phyloP scores from a whole-genome alignment of 1,140 invertebrate genomes.

The Cardiocondyla obscurior region DNA sequence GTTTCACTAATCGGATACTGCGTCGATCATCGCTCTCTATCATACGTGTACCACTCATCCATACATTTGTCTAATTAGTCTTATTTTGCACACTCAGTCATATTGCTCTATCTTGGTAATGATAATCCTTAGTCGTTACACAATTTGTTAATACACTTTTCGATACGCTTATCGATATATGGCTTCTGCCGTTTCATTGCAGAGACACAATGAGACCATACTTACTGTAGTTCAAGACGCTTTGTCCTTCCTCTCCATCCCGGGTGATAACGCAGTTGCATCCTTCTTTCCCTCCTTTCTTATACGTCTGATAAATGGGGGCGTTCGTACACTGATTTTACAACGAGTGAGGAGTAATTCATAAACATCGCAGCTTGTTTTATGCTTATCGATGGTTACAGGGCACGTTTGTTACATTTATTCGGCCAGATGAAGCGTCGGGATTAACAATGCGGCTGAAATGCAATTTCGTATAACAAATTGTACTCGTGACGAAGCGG shows the following conservation, averaged over 20 bases:
- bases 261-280: background rate
- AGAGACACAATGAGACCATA: constrained; percentile 25
- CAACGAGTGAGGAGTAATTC: constrained; percentile 36
- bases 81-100: constrained; percentile 57
- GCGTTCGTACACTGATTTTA: constrained; percentile 12
- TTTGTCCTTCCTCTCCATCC: constrained; percentile 17
- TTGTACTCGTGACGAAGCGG: constrained; percentile 23
- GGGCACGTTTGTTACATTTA: constrained; percentile 1
- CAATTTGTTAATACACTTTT: constrained; percentile 45
- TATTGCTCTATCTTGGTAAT: constrained; percentile 50
- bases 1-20: constrained; percentile 11
- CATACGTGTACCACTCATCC: constrained; percentile 10
- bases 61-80: constrained; percentile 45
- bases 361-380: constrained; percentile 6
- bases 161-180: constrained; percentile 19
- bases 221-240: constrained; percentile 34
- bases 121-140: constrained; percentile 48
- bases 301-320: constrained; percentile 16
- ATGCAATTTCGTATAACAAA: constrained; percentile 29
- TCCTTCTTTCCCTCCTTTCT: background rate
- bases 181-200: background rate
- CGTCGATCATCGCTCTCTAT: constrained; percentile 6
- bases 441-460: constrained; percentile 27
- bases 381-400: constrained; percentile 23
- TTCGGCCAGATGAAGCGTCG: constrained; percentile 5